Base-by-base conservation (phyloP, 2,888 invertebrate species). In the Mechanitis mazaeus region DNA sequence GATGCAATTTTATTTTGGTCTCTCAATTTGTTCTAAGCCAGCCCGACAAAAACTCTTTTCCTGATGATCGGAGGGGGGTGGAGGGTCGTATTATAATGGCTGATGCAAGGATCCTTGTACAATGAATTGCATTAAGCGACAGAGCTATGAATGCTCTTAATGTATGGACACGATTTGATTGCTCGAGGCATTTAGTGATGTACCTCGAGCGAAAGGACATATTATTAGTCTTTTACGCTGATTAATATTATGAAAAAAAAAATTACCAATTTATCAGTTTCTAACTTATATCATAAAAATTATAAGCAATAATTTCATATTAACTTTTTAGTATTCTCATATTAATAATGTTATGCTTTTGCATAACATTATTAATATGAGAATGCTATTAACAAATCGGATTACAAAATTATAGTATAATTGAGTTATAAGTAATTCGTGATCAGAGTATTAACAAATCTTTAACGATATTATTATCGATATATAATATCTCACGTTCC, bases 111-210 rank as follows among this genome's bases (percentile, higher is more conserved):
- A 84, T 83, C 80, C 81, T 81, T 79, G 79, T 81, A 86, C 86
- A 86, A 86, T 85, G 85, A 84, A 86, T 85, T 83, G 87, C 83
- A 86, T 85, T 85, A 83, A 81, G 83, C 50, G 84, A 84, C 85
- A 85, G 77, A 80, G 80, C 83, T 81, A 81, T 82, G 81, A 81
- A 81, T 80, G 83, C 80, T 84, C 78, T 81, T 83, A 84, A 84
- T 84, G 83, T 83, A 83, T 82, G 84, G 82, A 81, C 84, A 84
- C 84, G 81, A 83, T 83, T 85, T 82, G 84, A 85, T 72, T 68
- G 71, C 71, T 71, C 53, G 73, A 69, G 79, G 82, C 80, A 75
- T 68, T 72, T 81, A 83, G 83, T 72, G 84, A 64, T 73, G 80
- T 35, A 9, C 55, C 35, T 50, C 28, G 0, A 20, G 1, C 20